phyloP scores from a whole-genome alignment of 2,797 vertebrate genomes.

The Gouania willdenowi region DNA sequence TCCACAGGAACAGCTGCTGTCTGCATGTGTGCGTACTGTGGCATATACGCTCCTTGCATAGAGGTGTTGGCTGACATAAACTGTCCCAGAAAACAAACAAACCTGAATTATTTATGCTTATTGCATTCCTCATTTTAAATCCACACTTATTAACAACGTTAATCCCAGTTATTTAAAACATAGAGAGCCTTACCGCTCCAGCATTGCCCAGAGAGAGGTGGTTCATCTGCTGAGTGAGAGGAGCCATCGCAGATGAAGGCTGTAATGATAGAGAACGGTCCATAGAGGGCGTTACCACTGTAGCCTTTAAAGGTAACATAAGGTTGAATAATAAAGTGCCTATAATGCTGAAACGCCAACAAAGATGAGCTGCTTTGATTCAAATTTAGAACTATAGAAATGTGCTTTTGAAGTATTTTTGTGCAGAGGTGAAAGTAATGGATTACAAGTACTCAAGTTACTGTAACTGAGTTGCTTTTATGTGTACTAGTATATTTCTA shows the following conservation, averaged over 20 bases:
- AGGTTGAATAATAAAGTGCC: no score
- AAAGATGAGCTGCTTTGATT: no score
- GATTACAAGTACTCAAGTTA: no score
- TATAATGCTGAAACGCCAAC: no score
- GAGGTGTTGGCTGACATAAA: conserved; percentile 92
- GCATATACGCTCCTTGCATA: conserved; percentile 95
- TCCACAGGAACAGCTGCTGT: conserved; percentile 86
- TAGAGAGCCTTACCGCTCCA: conserved; percentile 85
- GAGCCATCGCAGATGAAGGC: conserved; percentile 89
- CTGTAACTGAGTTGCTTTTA: no score
- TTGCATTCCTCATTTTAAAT: not conserved
- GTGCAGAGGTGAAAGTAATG: no score
- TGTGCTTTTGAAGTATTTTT: no score
- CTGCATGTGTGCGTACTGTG: conserved; percentile 92
- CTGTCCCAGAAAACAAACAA: conserved; percentile 62
- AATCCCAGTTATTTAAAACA: no score
- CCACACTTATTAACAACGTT: no score
- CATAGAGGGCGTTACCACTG: conserved; percentile 96
- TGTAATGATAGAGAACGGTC: conserved; percentile 98
- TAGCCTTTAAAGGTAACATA: no score
- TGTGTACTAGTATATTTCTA: no score
- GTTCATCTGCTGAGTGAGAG: conserved; percentile 95
- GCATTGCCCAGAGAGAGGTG: conserved; percentile 91
- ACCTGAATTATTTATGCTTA: not conserved
- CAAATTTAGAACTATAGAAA: no score